Evolutionary conservation across 2,888 invertebrate species (phyloP).

Genomic region (Harmothoe impar): DNA sequence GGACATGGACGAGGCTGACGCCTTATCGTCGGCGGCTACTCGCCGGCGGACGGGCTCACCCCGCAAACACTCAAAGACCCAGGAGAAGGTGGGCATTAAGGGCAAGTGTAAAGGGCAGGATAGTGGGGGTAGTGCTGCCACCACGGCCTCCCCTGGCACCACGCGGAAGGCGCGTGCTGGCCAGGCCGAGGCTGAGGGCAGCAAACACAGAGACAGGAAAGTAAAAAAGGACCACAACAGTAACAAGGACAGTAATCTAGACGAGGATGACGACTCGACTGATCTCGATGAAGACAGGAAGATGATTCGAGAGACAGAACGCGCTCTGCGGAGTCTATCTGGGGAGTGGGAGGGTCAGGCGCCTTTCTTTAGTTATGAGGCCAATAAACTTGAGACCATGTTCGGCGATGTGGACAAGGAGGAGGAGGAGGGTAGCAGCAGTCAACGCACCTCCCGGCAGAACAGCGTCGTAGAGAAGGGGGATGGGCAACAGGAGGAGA

Average conservation of each 20-base stretch:
- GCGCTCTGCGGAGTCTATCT: constrained; percentile 92
- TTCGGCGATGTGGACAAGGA: constrained; percentile 45
- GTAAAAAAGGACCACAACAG: constrained; percentile 30
- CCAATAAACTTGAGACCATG: constrained; percentile 50
- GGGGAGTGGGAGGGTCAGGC: constrained; percentile 86
- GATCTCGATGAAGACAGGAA: constrained; percentile 89
- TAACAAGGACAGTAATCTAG: constrained; percentile 8
- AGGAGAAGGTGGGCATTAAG: constrained; percentile 33
- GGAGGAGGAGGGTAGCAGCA: not conserved
- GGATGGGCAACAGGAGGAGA: not conserved
- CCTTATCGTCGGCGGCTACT: not conserved
- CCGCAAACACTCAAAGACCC: constrained; percentile 55
- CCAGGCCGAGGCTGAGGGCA: not conserved
- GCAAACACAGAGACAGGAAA: not conserved
- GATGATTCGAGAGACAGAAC: constrained; percentile 93
- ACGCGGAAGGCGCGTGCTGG: constrained; percentile 8
- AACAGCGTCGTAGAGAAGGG: not conserved
- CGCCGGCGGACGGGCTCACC: constrained; percentile 53
- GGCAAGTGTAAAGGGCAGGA: constrained; percentile 52
- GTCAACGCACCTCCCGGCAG: not conserved
- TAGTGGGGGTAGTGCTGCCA: not conserved
- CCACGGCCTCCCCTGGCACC: not conserved
- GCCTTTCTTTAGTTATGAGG: constrained; percentile 67
- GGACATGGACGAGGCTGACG: constrained; percentile 54
- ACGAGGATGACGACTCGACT: constrained; percentile 81